Evolutionary conservation across 2,113 vertebrate genomes (phyloP).

Genomic region (Nycticryphes semicollaris): DNA sequence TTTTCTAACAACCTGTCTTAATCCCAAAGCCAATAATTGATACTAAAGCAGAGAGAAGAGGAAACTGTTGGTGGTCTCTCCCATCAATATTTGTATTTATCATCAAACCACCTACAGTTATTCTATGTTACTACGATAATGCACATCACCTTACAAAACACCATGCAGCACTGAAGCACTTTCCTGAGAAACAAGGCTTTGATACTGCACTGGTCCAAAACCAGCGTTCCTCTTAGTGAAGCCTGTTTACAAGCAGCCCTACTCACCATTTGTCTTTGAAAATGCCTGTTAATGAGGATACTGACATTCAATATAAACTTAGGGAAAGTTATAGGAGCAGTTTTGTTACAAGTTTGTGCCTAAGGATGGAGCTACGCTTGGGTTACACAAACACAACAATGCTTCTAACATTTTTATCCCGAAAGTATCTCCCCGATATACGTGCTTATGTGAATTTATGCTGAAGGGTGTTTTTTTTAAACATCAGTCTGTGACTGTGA

Average conservation of each 20-base stretch:
- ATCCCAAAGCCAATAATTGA: not conserved
- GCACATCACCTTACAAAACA: not conserved
- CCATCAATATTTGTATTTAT: not conserved
- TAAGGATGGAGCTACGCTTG: not conserved
- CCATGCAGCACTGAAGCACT: not conserved
- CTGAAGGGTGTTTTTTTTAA: not conserved
- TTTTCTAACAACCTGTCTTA: slow-evolving; percentile 2
- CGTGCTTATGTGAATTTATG: not conserved
- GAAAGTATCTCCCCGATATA: not conserved
- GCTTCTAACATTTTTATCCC: not conserved
- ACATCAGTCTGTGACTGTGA: not conserved
- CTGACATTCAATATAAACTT: not conserved
- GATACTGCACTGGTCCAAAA: slow-evolving; percentile 13
- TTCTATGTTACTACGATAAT: not conserved
- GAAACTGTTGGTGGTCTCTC: not conserved
- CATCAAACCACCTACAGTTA: not conserved
- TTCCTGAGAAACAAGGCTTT: slow-evolving; percentile 27
- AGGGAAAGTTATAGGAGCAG: not conserved
- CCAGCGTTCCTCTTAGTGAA: not conserved
- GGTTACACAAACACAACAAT: not conserved
- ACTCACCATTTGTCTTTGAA: not conserved
- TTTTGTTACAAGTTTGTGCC: not conserved
- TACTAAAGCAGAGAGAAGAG: not conserved
- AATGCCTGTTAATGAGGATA: not conserved
- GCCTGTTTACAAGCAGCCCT: not conserved